Percentiles rank a stretch among this genome's conserved stretches.
Conservation (phyloP, 1,140 invertebrate genomes). For the Solen grandis region DNA sequence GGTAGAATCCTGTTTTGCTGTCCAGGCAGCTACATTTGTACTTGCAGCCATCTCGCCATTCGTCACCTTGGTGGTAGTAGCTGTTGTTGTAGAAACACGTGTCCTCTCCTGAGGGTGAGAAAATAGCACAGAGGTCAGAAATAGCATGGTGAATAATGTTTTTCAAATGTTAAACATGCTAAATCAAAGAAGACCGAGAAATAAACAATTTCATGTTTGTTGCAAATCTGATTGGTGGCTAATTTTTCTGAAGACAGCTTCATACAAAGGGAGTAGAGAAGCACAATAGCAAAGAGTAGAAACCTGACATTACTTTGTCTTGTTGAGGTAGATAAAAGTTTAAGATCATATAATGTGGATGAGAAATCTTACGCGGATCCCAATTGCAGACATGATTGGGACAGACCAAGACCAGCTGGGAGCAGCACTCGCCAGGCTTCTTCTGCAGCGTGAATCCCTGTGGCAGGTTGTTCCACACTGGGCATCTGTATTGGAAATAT, state of each 20-base stretch:
- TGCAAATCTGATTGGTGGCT: background rate
- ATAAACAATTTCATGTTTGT: background rate
- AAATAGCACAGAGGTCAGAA: background rate
- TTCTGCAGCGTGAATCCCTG: conserved; percentile 56
- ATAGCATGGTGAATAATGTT: background rate
- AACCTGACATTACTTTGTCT: too few species aligned
- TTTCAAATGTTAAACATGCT: too few species aligned
- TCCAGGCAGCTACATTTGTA: conserved; percentile 73
- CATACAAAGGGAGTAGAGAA: background rate
- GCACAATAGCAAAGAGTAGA: background rate
- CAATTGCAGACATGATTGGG: background rate
- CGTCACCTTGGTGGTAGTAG: conserved; percentile 63
- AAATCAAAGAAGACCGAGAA: background rate
- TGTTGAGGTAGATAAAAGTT: too few species aligned
- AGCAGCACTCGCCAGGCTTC: conserved; percentile 60
- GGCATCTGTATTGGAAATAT: conserved; percentile 60
- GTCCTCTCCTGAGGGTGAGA: conserved; percentile 38
- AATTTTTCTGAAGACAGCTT: background rate
- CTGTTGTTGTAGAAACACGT: conserved; percentile 70
- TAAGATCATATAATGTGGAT: too few species aligned
- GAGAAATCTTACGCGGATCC: background rate
- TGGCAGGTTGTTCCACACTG: conserved; percentile 62
- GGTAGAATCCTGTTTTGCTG: conserved; percentile 67
- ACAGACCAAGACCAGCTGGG: conserved; percentile 63
- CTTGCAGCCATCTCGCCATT: conserved; percentile 73